Conservation (phyloP, 1,140 invertebrate species). For the Trypoxylus dichotomus region DNA sequence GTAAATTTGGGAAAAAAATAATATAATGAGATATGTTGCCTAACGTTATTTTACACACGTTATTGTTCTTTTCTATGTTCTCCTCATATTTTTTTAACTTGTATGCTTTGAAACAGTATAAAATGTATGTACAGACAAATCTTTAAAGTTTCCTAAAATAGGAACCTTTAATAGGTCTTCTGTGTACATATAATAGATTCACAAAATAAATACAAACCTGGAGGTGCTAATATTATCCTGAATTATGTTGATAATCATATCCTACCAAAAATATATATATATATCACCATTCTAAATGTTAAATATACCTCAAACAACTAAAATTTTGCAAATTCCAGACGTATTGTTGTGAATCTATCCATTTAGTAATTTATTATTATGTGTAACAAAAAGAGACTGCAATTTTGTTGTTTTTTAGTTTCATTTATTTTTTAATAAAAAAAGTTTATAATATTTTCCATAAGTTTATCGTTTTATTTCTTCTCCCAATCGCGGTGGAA, state of each 20-base stretch:
- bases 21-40: background rate
- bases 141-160: too few relatives aligned
- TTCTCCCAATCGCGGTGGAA: too few relatives aligned
- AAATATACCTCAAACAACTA: too few relatives aligned
- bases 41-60: background rate
- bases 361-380: background rate
- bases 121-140: too few relatives aligned
- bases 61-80: background rate
- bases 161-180: too few relatives aligned
- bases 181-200: background rate
- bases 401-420: background rate
- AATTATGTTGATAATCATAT: too few relatives aligned
- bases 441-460: conserved; percentile 8
- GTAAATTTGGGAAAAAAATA: too few relatives aligned
- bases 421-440: conserved; percentile 10
- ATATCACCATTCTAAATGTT: background rate
- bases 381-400: background rate
- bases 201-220: background rate
- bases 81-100: too few relatives aligned
- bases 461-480: background rate
- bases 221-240: background rate
- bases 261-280: too few relatives aligned
- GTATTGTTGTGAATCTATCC: background rate
- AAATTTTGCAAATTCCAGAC: too few relatives aligned
- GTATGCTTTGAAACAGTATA: too few relatives aligned